A percentile compares a stretch with the other conserved stretches of the same genome.
These are phyloP conservation scores for Eucera pruinosa DNA, from an alignment of 2,888 invertebrate species.

Conservation along the genomic window DNA sequence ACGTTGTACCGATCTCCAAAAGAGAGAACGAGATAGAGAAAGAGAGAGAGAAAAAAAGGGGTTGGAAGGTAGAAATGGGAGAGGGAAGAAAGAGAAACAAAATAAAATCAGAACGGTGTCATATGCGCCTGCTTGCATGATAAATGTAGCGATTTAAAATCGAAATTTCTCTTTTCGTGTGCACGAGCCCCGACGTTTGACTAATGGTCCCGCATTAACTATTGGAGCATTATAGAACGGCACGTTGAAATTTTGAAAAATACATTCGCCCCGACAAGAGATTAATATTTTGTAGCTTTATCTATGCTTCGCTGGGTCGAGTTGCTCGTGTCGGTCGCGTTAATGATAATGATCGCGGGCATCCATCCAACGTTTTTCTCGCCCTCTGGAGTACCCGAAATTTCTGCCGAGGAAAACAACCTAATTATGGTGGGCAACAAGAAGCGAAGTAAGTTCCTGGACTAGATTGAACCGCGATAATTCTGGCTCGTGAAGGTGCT, in stretches of 20 bases:
- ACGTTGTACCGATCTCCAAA: conserved; percentile 39
- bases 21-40: conserved; percentile 46
- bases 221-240: conserved; percentile 83
- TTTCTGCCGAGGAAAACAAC: conserved; percentile 39
- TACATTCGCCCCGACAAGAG: conserved; percentile 82
- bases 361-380: conserved; percentile 55
- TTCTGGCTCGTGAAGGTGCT: neutral
- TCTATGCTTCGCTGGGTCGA: conserved; percentile 69
- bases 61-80: conserved; percentile 73
- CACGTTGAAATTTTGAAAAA: conserved; percentile 82
- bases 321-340: conserved; percentile 60
- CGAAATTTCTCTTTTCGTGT: conserved; percentile 84
- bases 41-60: conserved; percentile 72
- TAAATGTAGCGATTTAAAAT: conserved; percentile 85
- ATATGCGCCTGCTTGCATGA: conserved; percentile 84
- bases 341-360: conserved; percentile 76
- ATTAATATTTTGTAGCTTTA: conserved; percentile 81
- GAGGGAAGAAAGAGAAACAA: conserved; percentile 78
- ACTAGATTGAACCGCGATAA: neutral
- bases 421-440: conserved; percentile 33
- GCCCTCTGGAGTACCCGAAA: conserved; percentile 10
- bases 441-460: conserved; percentile 1
- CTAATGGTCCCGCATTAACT: conserved; percentile 84
- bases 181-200: conserved; percentile 83
- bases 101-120: conserved; percentile 84